Evolutionary conservation across 2,113 vertebrate species (phyloP), one percentile per base, ranked within the genome.

Genomic region (Oryzias celebensis): DNA sequence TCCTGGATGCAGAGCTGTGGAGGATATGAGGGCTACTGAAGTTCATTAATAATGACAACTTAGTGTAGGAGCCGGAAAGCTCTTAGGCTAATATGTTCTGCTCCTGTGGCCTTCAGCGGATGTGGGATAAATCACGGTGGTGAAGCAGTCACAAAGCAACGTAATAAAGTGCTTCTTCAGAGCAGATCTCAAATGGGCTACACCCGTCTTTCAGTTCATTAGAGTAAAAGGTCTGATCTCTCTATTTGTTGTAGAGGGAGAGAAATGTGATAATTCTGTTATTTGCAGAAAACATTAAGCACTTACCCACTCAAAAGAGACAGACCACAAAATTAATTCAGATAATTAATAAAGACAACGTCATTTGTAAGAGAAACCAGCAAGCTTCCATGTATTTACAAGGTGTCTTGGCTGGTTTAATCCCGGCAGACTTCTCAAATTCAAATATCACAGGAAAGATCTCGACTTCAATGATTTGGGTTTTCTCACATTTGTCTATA

Each of bases 81-180:
- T 87, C 60, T 88, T 74, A 75, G 80, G 62, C 63, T 85, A 80
- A 84, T 86, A 68, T 62, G 60, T 86, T 82, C 68, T 51, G 65
- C 62, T 71, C 71, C 73, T 66, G 66, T 66, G 84, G 79, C 58
- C 58, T 64, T 78, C 63, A 51, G 70, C 16, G 56, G 59, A 60
- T 67, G 43, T 44, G 58, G 65, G 62, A 86, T 89, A 88, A 91
- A 91, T 91, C 87, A 87, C 68, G 64, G 59, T 48, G 2, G 36
- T 36, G 36, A 36, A 36, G 8, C 57, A 2, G 51, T 61, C 62
- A 46, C 42, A 48, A 24, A 65, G 54, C 28, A 48, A 70, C 68
- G 76, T 71, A 46, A 78, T 67, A 55, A 77, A 85, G 67, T 65
- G 36, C 22, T 67, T 70, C 59, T 76, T 58, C n/a, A 55, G 78